These are phyloP conservation scores for Myanophis thanlyinensis DNA, from an alignment of 2,113 vertebrate genomes.

Conservation along the genomic window DNA sequence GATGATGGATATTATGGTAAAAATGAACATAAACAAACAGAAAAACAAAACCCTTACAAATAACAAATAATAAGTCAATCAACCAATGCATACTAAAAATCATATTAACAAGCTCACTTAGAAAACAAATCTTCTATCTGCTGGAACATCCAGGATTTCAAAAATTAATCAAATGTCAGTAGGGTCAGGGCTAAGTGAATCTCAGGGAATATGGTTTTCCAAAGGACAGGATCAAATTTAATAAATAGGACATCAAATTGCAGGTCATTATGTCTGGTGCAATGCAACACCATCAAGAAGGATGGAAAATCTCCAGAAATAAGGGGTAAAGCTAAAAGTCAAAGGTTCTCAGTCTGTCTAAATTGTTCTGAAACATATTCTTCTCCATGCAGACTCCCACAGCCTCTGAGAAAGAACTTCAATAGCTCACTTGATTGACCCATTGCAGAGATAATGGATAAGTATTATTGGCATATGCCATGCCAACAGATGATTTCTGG, in stretches of 20 bases:
- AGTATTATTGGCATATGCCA: not conserved
- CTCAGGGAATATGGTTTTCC: not conserved
- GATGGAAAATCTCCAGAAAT: not conserved
- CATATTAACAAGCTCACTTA: not conserved
- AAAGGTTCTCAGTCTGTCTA: not conserved
- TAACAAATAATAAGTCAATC: not conserved
- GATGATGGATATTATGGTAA: not conserved
- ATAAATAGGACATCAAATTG: not conserved
- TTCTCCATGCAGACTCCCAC: not conserved
- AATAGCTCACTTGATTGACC: not conserved
- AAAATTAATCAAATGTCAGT: not conserved
- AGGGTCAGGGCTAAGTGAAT: no score
- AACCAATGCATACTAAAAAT: not conserved
- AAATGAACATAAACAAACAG: not conserved
- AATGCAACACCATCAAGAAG: not conserved
- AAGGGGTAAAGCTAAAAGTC: not conserved
- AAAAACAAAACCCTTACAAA: no score
- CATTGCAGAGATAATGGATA: not conserved
- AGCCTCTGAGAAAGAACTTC: not conserved
- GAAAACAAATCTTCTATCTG: not conserved
- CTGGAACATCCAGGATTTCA: not conserved
- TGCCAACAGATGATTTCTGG: not conserved
- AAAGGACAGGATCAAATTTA: not conserved
- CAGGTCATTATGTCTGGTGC: not conserved
- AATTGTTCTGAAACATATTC: not conserved